A percentile compares a stretch with the other conserved stretches of the same genome.
Conservation (phyloP, 2,888 invertebrate species). For the Ornithoptera alexandrae region DNA sequence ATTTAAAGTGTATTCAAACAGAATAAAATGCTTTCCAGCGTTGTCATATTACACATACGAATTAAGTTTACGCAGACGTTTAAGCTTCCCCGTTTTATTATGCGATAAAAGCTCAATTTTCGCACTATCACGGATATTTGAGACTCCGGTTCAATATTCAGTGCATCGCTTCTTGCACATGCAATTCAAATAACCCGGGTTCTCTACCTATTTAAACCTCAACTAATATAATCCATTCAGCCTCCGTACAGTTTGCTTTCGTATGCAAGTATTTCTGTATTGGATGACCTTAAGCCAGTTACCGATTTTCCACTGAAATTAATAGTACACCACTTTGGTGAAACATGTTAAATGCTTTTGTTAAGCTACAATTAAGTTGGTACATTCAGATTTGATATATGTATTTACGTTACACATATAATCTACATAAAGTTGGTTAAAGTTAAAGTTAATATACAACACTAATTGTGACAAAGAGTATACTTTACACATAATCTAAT, state of each 20-base stretch:
- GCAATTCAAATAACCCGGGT: slow-evolving; percentile 12
- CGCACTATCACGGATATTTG: neutral
- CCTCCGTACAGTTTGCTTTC: neutral
- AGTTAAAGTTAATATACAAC: too few relatives aligned
- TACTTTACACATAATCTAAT: too few relatives aligned
- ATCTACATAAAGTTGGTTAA: too few relatives aligned
- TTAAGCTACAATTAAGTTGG: too few relatives aligned
- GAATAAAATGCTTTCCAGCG: neutral
- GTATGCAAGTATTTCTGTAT: neutral
- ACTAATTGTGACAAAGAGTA: too few relatives aligned
- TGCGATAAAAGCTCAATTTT: neutral
- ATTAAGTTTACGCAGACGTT: neutral
- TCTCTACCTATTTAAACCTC: slow-evolving; percentile 19
- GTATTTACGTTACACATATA: too few relatives aligned
- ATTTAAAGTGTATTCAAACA: too few relatives aligned
- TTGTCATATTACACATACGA: neutral
- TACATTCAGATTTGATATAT: too few relatives aligned
- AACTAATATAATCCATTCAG: neutral
- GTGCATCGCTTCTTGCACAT: slow-evolving; percentile 16
- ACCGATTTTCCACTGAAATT: too few relatives aligned
- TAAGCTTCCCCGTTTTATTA: neutral
- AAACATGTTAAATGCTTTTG: too few relatives aligned
- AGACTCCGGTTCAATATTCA: slow-evolving; percentile 8
- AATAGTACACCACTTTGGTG: too few relatives aligned
- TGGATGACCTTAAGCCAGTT: too few relatives aligned